Base-by-base conservation (phyloP, 2,888 invertebrate genomes). In the Lycocerus yunnanus region DNA sequence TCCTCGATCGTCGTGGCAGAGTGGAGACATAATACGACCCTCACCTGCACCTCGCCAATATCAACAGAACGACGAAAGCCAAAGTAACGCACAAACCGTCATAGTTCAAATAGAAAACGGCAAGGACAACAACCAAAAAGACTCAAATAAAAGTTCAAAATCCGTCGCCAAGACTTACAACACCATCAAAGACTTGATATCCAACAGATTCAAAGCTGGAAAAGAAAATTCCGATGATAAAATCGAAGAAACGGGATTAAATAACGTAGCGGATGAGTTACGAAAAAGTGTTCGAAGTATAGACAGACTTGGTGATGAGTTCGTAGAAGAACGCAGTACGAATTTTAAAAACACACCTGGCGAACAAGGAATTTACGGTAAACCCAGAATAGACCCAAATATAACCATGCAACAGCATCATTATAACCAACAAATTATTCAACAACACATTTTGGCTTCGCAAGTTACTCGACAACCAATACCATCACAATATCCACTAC, bases 181-280 rank as follows among this genome's bases (percentile, higher is more conserved):
- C 84, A 94, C 94, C 4, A 90, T 95, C 77, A 94, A 94, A 88
- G 94, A 94, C 82, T 93, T 95, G 90, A 94, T 95, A 83, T 94
- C 94, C 16, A 94, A 93, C 85, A 91, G 93, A 82, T 94, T 95
- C 85, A 93, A 93, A 82, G 91, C 89, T 80, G 91, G 90, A 60
- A 89, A 88, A 71, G 91, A 90, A 20, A 89, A 88, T 74, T 85
- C 86, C 71, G 91, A 91, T 59, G 88, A 88, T 83, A 93, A 93
- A 82, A 89, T 88, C 78, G 91, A 88, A 83, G 89, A 89, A 82
- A 81, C 86, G 4, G 88, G 90, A 80, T 85, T 92, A 69, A 92
- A 92, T 83, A 93, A 92, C 78, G 73, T 88, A 6, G 89, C 90
- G 69, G 92, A 92, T 78, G 92, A 92, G 79, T 85, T 88, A 65